Percentiles rank a stretch among this genome's conserved stretches.
Evolutionary conservation across 2,113 vertebrate genomes (phyloP).

Genomic region (Chaetodon auriga): DNA sequence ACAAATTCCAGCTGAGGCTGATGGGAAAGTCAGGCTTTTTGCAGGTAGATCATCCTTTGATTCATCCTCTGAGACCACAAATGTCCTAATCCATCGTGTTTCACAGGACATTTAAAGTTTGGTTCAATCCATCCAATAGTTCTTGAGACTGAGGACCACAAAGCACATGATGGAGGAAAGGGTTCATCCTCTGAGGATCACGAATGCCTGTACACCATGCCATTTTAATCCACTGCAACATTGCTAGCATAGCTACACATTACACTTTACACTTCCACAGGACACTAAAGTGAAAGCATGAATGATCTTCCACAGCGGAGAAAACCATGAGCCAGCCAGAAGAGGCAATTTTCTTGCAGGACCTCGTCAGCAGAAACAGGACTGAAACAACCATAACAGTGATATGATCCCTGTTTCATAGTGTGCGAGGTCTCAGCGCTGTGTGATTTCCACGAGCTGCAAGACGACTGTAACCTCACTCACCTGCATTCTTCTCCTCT

Average conservation of each 20-base stretch:
- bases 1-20: no score
- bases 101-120: no score
- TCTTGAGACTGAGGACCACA: no score
- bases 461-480: neutral
- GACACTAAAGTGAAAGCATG: conserved; percentile 25
- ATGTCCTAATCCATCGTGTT: no score
- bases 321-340: conserved; percentile 8
- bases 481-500: conserved; percentile 10
- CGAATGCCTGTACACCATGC: no score
- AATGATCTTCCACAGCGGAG: conserved; percentile 17
- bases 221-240: no score
- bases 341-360: conserved; percentile 22
- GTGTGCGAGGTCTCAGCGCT: neutral
- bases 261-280: conserved; percentile 1
- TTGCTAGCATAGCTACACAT: neutral
- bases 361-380: conserved; percentile 47
- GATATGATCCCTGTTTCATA: conserved; percentile 29
- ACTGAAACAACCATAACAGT: conserved; percentile 24
- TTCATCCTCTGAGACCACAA: no score
- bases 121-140: no score
- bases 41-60: no score
- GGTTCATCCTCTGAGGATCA: no score
- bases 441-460: conserved; percentile 14
- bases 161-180: no score
- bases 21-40: no score